These are phyloP conservation scores for Globodera ellingtonae DNA, from an alignment of 1,140 invertebrate species.

Conservation along the genomic window DNA sequence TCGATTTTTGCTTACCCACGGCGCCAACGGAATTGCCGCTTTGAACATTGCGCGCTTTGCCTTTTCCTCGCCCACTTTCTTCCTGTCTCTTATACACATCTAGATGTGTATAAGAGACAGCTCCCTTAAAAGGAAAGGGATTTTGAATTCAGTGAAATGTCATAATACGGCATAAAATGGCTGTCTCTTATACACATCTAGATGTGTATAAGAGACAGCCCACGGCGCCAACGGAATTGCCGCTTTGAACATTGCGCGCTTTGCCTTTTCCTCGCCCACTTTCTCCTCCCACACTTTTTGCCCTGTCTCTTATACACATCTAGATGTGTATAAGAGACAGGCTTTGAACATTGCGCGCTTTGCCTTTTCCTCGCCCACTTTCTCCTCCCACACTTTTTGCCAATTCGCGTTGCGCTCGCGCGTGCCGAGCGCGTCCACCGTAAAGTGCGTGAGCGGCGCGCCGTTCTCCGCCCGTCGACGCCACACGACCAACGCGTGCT, in stretches of 20 bases:
- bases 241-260: conserved; percentile 36
- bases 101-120: no score
- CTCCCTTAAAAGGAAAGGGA: no score
- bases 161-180: no score
- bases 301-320: no score
- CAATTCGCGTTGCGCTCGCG: conserved; percentile 88
- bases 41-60: conserved; percentile 27
- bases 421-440: conserved; percentile 74
- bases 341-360: conserved; percentile 36
- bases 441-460: conserved; percentile 86
- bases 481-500: conserved; percentile 78
- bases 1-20: conserved; percentile 50
- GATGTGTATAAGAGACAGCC: no score
- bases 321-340: no score
- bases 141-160: no score
- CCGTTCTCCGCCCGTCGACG: conserved; percentile 86
- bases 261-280: no score
- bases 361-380: conserved; percentile 25
- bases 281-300: no score
- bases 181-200: no score
- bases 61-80: no score
- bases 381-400: conserved; percentile 67
- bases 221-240: conserved; percentile 61
- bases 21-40: conserved; percentile 57
- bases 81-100: no score